phyloP scores from a whole-genome alignment of 2,888 invertebrate species.

The Metellina segmentata region DNA sequence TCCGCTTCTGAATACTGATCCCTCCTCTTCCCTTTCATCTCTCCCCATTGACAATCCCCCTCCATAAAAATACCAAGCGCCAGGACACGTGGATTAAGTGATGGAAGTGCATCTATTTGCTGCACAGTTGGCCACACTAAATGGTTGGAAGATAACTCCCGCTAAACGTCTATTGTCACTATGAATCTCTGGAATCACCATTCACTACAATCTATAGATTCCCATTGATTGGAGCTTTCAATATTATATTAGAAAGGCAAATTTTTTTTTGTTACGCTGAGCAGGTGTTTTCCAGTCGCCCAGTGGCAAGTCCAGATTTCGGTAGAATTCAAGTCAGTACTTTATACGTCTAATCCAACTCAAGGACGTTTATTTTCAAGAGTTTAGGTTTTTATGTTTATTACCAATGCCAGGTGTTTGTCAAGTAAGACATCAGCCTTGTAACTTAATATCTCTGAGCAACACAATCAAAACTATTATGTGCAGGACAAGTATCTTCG shows the following conservation, averaged over 20 bases:
- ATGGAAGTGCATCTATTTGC: conserved; percentile 43
- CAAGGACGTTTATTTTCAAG: no score
- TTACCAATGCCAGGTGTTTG: no score
- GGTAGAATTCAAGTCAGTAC: no score
- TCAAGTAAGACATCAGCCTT: no score
- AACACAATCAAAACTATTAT: no score
- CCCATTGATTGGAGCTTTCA: neutral
- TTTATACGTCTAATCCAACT: no score
- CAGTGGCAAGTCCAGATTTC: no score
- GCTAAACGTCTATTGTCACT: neutral
- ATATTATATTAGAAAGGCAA: neutral
- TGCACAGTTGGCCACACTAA: conserved; percentile 30
- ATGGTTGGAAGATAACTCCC: neutral
- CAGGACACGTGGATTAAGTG: conserved; percentile 49
- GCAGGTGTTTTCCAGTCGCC: no score
- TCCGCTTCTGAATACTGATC: conserved; percentile 59
- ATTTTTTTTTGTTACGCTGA: no score
- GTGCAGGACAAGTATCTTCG: no score
- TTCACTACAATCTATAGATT: neutral
- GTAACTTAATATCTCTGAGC: no score
- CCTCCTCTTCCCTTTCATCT: conserved; percentile 37
- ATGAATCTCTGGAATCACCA: neutral
- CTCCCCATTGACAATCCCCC: conserved; percentile 38
- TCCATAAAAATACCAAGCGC: conserved; percentile 55
- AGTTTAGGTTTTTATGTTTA: no score